A percentile compares a stretch with the other conserved stretches of the same genome.
These are phyloP conservation scores for Lagopus leucura DNA, from an alignment of 2,113 vertebrate genomes.

Conservation along the genomic window DNA sequence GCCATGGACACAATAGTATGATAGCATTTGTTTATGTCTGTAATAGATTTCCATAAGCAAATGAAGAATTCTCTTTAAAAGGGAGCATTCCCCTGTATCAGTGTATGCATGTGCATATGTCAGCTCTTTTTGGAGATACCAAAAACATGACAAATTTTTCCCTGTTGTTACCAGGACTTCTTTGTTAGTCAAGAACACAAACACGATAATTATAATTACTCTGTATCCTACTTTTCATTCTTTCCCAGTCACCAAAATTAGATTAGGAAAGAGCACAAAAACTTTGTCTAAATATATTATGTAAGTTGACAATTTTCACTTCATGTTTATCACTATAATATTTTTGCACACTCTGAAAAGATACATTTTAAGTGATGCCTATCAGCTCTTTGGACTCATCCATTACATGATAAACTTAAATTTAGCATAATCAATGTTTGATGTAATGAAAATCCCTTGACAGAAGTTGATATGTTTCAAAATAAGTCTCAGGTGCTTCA, in stretches of 20 bases:
- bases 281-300: not conserved
- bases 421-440: conserved; percentile 48
- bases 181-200: not conserved
- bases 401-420: not conserved
- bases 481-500: conserved; percentile 47
- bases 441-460: conserved; percentile 65
- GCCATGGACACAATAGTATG: not conserved
- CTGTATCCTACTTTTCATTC: not conserved
- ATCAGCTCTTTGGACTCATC: conserved; percentile 43
- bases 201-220: not conserved
- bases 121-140: not conserved
- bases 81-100: not conserved
- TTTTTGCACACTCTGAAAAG: not conserved
- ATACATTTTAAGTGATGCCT: conserved; percentile 10
- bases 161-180: not conserved
- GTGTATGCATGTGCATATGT: not conserved
- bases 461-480: conserved; percentile 46
- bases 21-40: not conserved
- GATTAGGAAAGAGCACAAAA: not conserved
- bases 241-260: not conserved
- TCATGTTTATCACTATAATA: not conserved
- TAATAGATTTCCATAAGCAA: not conserved
- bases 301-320: not conserved
- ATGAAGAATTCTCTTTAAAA: not conserved
- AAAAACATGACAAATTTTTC: not conserved